Evolutionary conservation across 2,113 vertebrate species (phyloP).

Genomic region (Gambusia holbrooki): DNA sequence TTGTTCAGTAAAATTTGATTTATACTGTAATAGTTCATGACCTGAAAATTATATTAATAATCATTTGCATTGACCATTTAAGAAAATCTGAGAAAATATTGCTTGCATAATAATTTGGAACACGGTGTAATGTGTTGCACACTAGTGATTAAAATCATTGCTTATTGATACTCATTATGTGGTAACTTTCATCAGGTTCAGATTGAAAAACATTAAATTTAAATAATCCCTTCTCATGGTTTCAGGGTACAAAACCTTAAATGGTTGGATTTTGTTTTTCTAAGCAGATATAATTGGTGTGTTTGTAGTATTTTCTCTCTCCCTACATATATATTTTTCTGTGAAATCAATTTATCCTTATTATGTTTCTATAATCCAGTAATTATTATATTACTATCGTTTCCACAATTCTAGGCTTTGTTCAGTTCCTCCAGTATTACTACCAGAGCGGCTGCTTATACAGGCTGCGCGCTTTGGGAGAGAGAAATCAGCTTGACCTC

Average conservation of each 20-base stretch:
- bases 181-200: neutral
- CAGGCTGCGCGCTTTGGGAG: constrained; percentile 90
- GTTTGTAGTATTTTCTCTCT: neutral
- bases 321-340: too few relatives aligned
- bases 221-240: neutral
- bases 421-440: constrained; percentile 98
- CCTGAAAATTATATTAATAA: too few relatives aligned
- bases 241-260: neutral
- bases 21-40: too few relatives aligned
- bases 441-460: constrained; percentile 98
- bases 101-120: too few relatives aligned
- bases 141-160: neutral
- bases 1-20: too few relatives aligned
- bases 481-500: constrained; percentile 95
- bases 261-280: neutral
- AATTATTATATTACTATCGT: neutral
- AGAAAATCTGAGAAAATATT: too few relatives aligned
- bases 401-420: constrained; percentile 82
- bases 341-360: neutral
- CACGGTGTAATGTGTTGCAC: neutral
- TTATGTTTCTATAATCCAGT: neutral
- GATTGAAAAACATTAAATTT: neutral
- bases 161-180: neutral
- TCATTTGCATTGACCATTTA: too few relatives aligned
- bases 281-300: neutral